phyloP scores from a whole-genome alignment of 2,888 invertebrate species.

The Abscondita cerata region DNA sequence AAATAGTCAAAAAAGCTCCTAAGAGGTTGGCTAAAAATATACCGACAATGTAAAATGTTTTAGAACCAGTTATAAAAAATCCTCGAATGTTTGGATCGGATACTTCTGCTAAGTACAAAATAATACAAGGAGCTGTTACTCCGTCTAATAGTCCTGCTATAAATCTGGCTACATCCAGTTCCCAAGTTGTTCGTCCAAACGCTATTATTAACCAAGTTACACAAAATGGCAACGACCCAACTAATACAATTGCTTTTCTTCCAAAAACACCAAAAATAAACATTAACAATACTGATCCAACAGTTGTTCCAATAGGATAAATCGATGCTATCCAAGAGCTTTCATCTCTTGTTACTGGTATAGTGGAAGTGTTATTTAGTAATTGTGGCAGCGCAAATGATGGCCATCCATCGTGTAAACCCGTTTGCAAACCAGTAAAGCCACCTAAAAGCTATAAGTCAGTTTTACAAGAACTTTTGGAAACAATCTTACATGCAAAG shows the following conservation, averaged over 20 bases:
- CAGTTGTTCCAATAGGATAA: conserved; percentile 60
- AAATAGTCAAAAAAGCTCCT: conserved; percentile 64
- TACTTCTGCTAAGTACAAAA: conserved; percentile 70
- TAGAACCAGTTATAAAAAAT: conserved; percentile 67
- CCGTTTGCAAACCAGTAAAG: conserved; percentile 50
- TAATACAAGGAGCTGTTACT: conserved; percentile 57
- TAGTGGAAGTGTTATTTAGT: conserved; percentile 56
- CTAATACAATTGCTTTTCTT: no score
- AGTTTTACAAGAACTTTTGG: no score
- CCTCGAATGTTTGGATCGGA: conserved; percentile 67
- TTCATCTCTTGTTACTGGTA: conserved; percentile 61
- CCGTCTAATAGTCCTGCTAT: conserved; percentile 68
- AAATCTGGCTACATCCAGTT: conserved; percentile 61
- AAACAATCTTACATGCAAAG: no score
- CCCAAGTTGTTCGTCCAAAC: conserved; percentile 62
- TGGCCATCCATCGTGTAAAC: conserved; percentile 67
- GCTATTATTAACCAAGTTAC: conserved; percentile 71
- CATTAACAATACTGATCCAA: conserved; percentile 60
- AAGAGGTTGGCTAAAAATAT: conserved; percentile 68
- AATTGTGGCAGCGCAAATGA: conserved; percentile 67
- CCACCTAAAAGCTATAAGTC: conserved; percentile 55
- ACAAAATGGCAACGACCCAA: conserved; percentile 68
- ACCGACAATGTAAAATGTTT: conserved; percentile 58
- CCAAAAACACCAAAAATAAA: conserved; percentile 70
- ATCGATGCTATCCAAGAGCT: conserved; percentile 71